Evolutionary conservation across 2,888 invertebrate species (phyloP), one percentile per base, ranked within the genome.

Genomic region (Chrysopilus asiliformis): DNA sequence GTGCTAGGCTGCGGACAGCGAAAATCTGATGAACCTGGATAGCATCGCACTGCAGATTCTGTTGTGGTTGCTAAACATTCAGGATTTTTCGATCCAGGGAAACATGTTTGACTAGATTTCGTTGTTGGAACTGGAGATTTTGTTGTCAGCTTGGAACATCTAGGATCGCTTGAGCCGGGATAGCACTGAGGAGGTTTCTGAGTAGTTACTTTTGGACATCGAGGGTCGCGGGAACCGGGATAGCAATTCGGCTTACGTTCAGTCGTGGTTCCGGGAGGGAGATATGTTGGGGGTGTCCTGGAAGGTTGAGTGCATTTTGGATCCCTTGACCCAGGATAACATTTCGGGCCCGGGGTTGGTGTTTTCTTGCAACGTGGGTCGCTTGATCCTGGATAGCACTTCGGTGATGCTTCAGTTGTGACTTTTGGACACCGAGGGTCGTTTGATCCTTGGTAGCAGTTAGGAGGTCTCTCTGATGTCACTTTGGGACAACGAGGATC

Each of bases 261-360:
- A 2, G 42, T 55, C 42, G 46, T 57, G 14, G 35, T 25, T n/a
- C n/a, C n/a, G n/a, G n/a, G n/a, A n/a, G n/a, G n/a, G 2, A 31
- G n/a, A 34, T 34, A 36, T 34, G 43, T 44, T 9, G 44, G 13
- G 8, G 4, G 10, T 36, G 34, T 17, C 8, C n/a, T 43, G 42
- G 25, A 47, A 40, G 25, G 10, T 12, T 18, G 25, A 25, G 3
- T 26, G 32, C 19, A 14, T 20, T 36, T 40, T n/a, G 39, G 43
- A 36, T 66, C 61, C 2, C 24, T 46, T 3, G 53, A 49, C 3
- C 64, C 63, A 2, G 64, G 60, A 37, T 48, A 60, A 32, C 63
- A 56, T 13, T 43, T 22, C 41, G 41, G 40, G 2, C 48, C 39
- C 14, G 55, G 57, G 1, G 19, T 39, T 2, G 45, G 31, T 1